Conservation (phyloP, 23 tunicate species). For the Diplosoma virens region DNA sequence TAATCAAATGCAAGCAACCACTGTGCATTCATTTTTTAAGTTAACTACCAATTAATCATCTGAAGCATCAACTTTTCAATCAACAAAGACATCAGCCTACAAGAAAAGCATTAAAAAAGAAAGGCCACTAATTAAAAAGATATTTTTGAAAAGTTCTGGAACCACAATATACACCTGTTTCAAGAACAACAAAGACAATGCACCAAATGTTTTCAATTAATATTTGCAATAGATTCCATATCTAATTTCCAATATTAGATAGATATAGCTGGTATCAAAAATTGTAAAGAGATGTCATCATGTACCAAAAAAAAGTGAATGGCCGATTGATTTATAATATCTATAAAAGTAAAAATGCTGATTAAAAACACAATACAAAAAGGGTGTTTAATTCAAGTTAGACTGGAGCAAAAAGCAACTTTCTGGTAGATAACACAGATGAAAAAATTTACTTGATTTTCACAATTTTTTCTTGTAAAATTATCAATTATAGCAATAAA, state of each 20-base stretch:
- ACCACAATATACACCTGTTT: neutral
- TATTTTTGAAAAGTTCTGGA: no score
- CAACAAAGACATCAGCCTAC: no score
- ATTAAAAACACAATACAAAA: neutral
- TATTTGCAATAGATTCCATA: neutral
- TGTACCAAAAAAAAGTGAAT: constrained; percentile 83
- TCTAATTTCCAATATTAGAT: constrained; percentile 3
- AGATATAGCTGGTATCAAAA: constrained; percentile 76
- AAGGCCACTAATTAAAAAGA: no score
- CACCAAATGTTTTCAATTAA: neutral
- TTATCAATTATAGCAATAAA: no score
- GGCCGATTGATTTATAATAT: constrained; percentile 63
- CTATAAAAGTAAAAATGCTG: constrained; percentile 41
- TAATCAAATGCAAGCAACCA: no score
- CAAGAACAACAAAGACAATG: neutral
- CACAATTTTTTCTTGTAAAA: no score
- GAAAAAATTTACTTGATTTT: no score
- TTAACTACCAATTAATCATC: no score
- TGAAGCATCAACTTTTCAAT: no score
- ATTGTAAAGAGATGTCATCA: constrained; percentile 87
- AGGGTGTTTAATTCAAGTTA: neutral
- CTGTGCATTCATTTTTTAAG: no score
- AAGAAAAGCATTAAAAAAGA: no score
- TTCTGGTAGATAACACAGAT: neutral
- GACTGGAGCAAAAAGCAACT: neutral